phyloP scores from a whole-genome alignment of 1,140 invertebrate species.

The Drosophila sp. region DNA sequence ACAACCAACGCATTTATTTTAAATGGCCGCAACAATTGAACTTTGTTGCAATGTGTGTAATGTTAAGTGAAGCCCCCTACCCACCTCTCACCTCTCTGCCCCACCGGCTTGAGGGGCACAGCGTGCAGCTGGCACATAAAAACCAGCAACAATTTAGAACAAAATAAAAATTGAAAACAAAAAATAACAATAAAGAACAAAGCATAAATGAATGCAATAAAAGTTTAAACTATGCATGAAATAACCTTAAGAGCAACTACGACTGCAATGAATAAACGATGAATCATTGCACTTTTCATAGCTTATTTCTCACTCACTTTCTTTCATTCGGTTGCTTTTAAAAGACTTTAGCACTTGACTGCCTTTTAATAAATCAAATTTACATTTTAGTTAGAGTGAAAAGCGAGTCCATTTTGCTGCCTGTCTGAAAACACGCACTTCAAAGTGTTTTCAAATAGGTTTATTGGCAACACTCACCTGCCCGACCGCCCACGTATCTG shows the following conservation, averaged over 20 bases:
- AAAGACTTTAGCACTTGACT: constrained; percentile 64
- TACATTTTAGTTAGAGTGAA: constrained; percentile 25
- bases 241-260: constrained; percentile 49
- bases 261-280: constrained; percentile 27
- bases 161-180: no score
- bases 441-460: constrained; percentile 50
- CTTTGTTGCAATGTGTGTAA: constrained; percentile 29
- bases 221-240: constrained; percentile 49
- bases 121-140: constrained; percentile 58
- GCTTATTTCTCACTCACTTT: not conserved
- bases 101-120: no score
- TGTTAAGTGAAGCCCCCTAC: constrained; percentile 7
- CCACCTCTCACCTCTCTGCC: constrained; percentile 19
- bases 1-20: constrained; percentile 1
- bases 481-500: constrained; percentile 11
- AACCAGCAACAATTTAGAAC: not conserved
- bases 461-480: constrained; percentile 52
- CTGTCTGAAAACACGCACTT: constrained; percentile 13
- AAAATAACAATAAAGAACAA: constrained; percentile 32
- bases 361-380: constrained; percentile 73
- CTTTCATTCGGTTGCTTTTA: constrained; percentile 28
- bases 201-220: constrained; percentile 20
- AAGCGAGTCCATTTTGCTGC: constrained; percentile 36
- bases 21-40: constrained; percentile 44
- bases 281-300: constrained; percentile 29